Evolutionary conservation across 1,140 invertebrate species (phyloP).

Genomic region (Pantala flavescens): DNA sequence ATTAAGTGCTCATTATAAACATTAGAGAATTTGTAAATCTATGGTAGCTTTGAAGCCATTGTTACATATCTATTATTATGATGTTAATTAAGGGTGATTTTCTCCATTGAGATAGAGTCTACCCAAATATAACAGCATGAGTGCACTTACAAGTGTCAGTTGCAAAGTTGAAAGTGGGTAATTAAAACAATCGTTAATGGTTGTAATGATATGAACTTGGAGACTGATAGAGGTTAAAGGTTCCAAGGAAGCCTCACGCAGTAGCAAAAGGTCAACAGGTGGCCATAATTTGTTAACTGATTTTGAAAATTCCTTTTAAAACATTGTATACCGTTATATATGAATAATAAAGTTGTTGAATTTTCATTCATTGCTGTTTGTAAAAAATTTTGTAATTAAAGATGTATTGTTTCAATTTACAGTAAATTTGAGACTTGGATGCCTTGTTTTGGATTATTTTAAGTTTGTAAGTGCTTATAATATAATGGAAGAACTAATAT

Average conservation of each 20-base stretch:
- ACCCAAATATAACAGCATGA: not conserved
- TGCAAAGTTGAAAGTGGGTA: not conserved
- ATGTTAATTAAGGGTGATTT: not conserved
- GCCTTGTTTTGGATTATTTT: too few species aligned
- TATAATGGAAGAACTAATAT: too few species aligned
- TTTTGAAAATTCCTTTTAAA: conserved; percentile 5
- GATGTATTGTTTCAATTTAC: too few species aligned
- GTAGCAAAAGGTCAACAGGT: not conserved
- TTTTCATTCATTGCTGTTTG: not conserved
- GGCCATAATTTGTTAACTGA: conserved; percentile 1
- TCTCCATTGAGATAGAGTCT: not conserved
- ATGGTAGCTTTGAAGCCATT: not conserved
- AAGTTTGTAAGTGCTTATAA: too few species aligned
- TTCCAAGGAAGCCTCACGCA: not conserved
- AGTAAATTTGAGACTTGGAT: too few species aligned
- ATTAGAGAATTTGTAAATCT: not conserved
- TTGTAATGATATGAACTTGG: not conserved
- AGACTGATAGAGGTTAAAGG: conserved; percentile 4
- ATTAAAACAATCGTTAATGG: not conserved
- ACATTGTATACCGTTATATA: conserved; percentile 8
- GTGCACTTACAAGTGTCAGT: not conserved
- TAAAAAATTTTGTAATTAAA: too few species aligned
- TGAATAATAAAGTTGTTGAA: conserved; percentile 3
- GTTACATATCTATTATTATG: not conserved
- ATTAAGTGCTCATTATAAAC: too few species aligned